Percentiles rank a stretch among this genome's conserved stretches.
Conservation (phyloP, 2,113 vertebrate species). For the Lycocorax pyrrhopterus region DNA sequence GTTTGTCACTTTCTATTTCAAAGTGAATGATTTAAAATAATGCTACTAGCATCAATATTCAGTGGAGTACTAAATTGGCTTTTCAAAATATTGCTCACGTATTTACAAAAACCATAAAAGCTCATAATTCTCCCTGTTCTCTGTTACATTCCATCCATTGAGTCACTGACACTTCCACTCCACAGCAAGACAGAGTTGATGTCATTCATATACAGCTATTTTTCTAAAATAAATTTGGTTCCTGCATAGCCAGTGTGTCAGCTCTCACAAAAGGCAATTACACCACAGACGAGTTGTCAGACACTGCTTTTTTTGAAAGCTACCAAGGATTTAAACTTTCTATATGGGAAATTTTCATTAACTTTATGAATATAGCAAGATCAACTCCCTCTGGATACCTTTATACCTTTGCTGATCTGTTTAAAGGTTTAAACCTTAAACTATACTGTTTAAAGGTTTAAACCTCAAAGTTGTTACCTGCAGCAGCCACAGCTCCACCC, state of each 20-base stretch:
- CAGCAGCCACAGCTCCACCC: background rate
- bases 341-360: background rate
- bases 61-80: background rate
- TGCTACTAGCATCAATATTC: background rate
- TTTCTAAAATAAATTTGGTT: background rate
- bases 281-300: background rate
- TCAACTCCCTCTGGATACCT: background rate
- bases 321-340: background rate
- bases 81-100: background rate
- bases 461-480: accelerated
- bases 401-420: background rate
- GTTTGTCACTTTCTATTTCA: background rate
- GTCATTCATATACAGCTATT: background rate
- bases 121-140: background rate
- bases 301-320: background rate
- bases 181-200: background rate
- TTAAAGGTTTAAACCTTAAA: background rate
- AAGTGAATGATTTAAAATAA: background rate
- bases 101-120: background rate
- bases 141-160: background rate
- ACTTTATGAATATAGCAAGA: background rate
- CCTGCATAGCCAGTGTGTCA: accelerated
- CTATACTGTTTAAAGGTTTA: background rate
- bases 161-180: background rate
- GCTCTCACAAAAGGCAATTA: background rate